A percentile compares a stretch with the other conserved stretches of the same genome.
Conservation (phyloP, 2,113 vertebrate species). For the Symphodus melops region DNA sequence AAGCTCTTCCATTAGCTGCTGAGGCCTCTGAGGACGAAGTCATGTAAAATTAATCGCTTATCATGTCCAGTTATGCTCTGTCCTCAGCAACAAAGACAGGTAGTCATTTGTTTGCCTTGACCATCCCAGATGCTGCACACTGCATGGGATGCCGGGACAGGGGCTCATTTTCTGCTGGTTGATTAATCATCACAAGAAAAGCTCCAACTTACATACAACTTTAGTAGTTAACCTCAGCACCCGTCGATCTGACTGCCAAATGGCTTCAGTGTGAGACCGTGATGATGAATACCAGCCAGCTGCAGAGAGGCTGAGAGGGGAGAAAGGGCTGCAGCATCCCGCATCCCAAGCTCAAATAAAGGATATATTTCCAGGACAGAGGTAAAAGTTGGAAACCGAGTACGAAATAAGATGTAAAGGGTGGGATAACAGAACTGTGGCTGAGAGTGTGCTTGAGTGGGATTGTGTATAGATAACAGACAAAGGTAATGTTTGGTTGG, state of each 20-base stretch:
- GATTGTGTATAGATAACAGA: constrained; percentile 52
- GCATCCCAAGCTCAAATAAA: not conserved
- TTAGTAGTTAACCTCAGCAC: constrained; percentile 95
- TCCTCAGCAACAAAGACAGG: constrained; percentile 82
- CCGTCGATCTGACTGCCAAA: constrained; percentile 89
- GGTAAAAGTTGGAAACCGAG: constrained; percentile 21
- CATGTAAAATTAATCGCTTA: constrained; percentile 84
- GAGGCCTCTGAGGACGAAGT: constrained; percentile 75
- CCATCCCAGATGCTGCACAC: constrained; percentile 83
- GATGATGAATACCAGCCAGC: constrained; percentile 90
- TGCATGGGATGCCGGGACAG: constrained; percentile 82
- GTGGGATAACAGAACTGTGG: constrained; percentile 13
- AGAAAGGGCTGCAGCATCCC: constrained; percentile 56
- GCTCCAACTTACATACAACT: constrained; percentile 93
- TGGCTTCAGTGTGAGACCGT: constrained; percentile 85
- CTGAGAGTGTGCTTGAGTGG: constrained; percentile 13
- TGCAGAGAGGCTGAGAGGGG: constrained; percentile 74
- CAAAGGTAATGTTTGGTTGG: constrained; percentile 49
- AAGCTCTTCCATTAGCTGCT: constrained; percentile 79
- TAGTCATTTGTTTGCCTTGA: constrained; percentile 86
- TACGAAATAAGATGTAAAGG: constrained; percentile 40
- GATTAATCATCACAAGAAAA: constrained; percentile 91
- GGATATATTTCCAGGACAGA: constrained; percentile 27
- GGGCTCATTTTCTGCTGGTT: constrained; percentile 85
- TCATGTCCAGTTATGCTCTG: constrained; percentile 78